phyloP scores from a whole-genome alignment of 37 sponge, comb jelly and placozoan species.

The Geodia barretti region DNA sequence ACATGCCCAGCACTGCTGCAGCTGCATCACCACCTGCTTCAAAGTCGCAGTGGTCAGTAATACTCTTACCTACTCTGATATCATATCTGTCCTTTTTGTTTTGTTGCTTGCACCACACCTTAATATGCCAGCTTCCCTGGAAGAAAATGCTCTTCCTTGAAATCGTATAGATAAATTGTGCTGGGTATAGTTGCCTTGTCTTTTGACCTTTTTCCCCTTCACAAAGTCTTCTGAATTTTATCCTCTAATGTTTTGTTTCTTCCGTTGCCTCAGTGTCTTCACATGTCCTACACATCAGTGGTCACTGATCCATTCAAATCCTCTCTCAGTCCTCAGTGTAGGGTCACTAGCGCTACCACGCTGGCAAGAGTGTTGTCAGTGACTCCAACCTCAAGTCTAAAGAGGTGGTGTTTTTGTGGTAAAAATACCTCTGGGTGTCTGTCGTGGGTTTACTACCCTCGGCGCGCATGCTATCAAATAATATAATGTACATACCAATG shows the following conservation, averaged over 20 bases:
- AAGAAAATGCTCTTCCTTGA: no score
- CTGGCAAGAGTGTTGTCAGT: conserved; percentile 40
- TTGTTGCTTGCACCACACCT: no score
- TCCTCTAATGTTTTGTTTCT: no score
- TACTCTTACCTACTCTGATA: conserved; percentile 63
- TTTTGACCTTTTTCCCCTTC: no score
- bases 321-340: conserved; percentile 52
- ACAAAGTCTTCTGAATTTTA: no score
- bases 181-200: no score
- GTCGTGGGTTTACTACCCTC: not conserved
- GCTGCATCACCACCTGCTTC: conserved; percentile 65
- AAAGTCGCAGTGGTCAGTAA: conserved; percentile 71
- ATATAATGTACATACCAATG: not conserved
- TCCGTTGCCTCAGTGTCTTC: conserved; percentile 41
- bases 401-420: conserved; percentile 13
- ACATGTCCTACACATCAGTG: conserved; percentile 32
- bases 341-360: conserved; percentile 9
- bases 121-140: no score
- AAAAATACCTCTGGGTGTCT: not conserved
- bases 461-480: no score
- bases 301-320: conserved; percentile 53
- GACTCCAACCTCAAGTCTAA: conserved; percentile 38
- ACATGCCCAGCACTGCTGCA: conserved; percentile 66
- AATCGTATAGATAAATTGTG: no score
- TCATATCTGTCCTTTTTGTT: no score